Conservation (phyloP, 2,888 invertebrate species). For the Oeneis ivallda region DNA sequence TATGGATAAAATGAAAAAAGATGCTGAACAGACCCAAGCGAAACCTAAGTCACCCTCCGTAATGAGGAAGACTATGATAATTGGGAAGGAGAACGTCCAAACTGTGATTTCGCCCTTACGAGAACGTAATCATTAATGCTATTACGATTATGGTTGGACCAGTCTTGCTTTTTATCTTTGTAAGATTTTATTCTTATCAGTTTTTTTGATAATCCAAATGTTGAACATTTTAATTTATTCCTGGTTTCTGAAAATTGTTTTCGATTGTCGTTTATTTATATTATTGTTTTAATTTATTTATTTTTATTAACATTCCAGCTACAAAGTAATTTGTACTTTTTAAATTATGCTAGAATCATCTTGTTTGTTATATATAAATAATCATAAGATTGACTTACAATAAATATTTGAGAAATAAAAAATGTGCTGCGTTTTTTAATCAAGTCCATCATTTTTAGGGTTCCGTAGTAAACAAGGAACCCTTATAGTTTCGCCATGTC, state of each 20-base stretch:
- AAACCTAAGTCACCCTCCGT: conserved; percentile 71
- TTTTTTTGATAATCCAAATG: conserved; percentile 2
- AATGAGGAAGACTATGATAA: conserved; percentile 63
- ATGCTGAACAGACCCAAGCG: conserved; percentile 58
- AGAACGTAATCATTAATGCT: conserved; percentile 65
- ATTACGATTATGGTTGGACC: not conserved
- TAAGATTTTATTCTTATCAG: conserved; percentile 10
- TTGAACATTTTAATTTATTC: conserved; percentile 17
- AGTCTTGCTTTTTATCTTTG: not conserved
- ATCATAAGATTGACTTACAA: not conserved
- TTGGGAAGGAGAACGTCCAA: conserved; percentile 73
- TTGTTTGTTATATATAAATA: not conserved
- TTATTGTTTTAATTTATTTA: conserved; percentile 37
- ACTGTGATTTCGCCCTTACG: conserved; percentile 69
- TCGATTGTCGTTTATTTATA: conserved; percentile 32
- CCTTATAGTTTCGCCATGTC: no score
- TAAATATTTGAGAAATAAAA: conserved; percentile 5
- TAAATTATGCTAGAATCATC: not conserved
- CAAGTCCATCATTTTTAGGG: no score
- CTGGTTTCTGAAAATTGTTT: conserved; percentile 27
- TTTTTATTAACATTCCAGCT: conserved; percentile 25
- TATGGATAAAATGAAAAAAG: conserved; percentile 72
- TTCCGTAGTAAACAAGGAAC: no score
- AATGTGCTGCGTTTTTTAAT: not conserved
- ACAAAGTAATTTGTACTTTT: conserved; percentile 15